Evolutionary conservation across 2,113 vertebrate species (phyloP).

Genomic region (Mellivora capensis): DNA sequence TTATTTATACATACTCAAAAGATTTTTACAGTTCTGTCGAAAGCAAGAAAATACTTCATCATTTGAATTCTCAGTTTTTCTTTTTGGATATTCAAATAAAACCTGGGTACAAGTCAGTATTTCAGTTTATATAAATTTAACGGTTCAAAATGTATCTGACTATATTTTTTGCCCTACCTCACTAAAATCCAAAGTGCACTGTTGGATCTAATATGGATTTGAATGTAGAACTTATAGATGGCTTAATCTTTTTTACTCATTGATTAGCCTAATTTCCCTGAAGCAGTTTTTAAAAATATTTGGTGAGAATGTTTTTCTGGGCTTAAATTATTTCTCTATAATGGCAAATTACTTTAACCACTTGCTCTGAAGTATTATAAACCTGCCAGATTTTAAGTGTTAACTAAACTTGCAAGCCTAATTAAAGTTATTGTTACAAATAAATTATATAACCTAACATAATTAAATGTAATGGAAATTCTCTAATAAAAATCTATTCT

Average conservation of each 20-base stretch:
- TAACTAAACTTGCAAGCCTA: constrained; percentile 6
- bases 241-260: constrained; percentile 41
- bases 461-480: constrained; percentile 49
- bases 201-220: constrained; percentile 32
- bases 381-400: constrained; percentile 39
- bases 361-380: constrained; percentile 41
- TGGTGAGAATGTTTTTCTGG: background rate
- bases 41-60: constrained; percentile 43
- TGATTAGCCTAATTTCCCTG: constrained; percentile 30
- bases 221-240: constrained; percentile 47
- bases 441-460: constrained; percentile 23
- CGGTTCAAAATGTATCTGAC: constrained; percentile 45
- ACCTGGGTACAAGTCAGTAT: constrained; percentile 41
- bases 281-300: background rate
- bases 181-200: constrained; percentile 64
- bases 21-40: constrained; percentile 56
- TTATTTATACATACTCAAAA: constrained; percentile 44
- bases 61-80: constrained; percentile 50
- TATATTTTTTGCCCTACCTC: constrained; percentile 67
- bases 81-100: constrained; percentile 51
- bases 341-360: constrained; percentile 17
- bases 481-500: constrained; percentile 51
- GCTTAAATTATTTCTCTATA: constrained; percentile 30
- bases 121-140: constrained; percentile 44
- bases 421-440: constrained; percentile 19